Conservation (phyloP, 2,888 invertebrate species). For the Mimas tiliae region DNA sequence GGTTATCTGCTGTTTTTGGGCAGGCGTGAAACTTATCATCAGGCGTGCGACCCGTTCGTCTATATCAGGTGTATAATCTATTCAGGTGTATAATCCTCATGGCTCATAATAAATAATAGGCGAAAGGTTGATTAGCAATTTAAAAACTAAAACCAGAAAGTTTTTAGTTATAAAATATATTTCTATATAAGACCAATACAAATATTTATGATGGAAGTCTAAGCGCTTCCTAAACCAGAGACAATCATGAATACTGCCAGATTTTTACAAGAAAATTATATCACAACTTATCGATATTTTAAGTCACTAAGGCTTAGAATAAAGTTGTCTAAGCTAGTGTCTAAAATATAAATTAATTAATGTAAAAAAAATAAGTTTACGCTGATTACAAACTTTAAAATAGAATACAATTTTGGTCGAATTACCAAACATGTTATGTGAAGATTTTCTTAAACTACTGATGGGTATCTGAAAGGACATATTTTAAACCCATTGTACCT, state of each 20-base stretch:
- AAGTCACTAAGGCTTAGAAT: conserved; percentile 8
- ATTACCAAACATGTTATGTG: not conserved
- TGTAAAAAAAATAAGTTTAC: not conserved
- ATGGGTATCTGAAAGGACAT: too few species aligned
- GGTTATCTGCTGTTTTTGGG: too few species aligned
- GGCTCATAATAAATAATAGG: too few species aligned
- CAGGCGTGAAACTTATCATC: too few species aligned
- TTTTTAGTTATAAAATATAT: not conserved
- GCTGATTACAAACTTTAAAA: not conserved
- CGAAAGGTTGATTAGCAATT: too few species aligned
- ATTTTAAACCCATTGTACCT: too few species aligned
- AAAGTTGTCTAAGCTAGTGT: conserved; percentile 14
- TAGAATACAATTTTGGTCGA: not conserved
- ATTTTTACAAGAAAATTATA: conserved; percentile 13
- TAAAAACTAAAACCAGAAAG: too few species aligned
- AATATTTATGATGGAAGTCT: not conserved
- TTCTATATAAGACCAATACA: not conserved
- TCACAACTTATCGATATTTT: not conserved
- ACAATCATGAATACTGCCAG: conserved; percentile 6
- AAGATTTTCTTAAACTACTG: too few species aligned
- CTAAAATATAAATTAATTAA: not conserved
- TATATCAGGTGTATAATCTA: too few species aligned
- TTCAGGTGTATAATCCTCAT: too few species aligned
- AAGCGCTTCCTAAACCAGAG: not conserved
- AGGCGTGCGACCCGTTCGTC: too few species aligned